phyloP scores from a whole-genome alignment of 2,797 vertebrate genomes.

The Enoplosus armatus region DNA sequence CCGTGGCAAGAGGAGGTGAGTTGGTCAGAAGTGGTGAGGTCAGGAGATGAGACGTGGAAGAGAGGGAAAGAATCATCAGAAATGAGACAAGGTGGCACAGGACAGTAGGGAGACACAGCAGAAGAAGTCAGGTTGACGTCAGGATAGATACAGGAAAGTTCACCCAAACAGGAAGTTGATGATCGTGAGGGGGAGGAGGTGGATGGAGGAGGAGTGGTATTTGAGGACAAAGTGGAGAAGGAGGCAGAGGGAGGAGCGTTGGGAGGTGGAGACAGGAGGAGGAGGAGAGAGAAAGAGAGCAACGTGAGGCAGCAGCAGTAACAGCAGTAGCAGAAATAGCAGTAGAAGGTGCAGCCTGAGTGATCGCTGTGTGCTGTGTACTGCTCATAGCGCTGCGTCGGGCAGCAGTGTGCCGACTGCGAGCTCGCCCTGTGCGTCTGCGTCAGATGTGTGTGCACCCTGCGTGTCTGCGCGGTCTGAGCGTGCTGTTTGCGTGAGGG shows the following conservation, averaged over 20 bases:
- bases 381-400: constrained; percentile 52
- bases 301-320: constrained; percentile 87
- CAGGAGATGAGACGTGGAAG: constrained; percentile 71
- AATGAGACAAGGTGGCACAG: constrained; percentile 83
- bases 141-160: constrained; percentile 75
- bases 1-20: constrained; percentile 68
- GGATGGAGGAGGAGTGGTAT: constrained; percentile 35
- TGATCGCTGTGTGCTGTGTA: constrained; percentile 76
- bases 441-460: constrained; percentile 43
- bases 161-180: constrained; percentile 79
- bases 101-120: constrained; percentile 72
- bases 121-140: constrained; percentile 71
- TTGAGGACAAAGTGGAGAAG: constrained; percentile 57
- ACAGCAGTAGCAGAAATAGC: constrained; percentile 87
- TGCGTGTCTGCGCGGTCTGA: constrained; percentile 64
- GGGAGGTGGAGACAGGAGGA: constrained; percentile 79
- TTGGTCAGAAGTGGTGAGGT: constrained; percentile 42
- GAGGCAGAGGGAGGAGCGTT: constrained; percentile 65
- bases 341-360: constrained; percentile 84
- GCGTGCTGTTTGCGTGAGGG: constrained; percentile 67
- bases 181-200: constrained; percentile 37
- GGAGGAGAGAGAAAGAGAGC: constrained; percentile 86
- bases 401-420: constrained; percentile 56
- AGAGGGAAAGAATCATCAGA: constrained; percentile 87
- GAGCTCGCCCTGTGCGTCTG: constrained; percentile 58